Evolutionary conservation across 2,113 vertebrate genomes (phyloP).

Genomic region (Bombycilla garrulus): DNA sequence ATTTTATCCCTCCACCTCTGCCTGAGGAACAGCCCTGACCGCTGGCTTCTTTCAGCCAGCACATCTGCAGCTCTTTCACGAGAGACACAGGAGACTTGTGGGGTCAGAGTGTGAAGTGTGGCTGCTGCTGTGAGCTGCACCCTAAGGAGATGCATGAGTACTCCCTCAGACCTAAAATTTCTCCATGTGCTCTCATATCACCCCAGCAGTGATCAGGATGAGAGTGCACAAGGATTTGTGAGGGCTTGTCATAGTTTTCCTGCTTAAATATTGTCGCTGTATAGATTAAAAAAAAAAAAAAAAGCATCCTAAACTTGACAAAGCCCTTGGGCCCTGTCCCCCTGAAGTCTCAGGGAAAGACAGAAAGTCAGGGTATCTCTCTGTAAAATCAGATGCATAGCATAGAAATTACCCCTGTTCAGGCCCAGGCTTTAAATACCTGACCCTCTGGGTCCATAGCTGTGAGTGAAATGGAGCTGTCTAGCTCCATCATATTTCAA

Average conservation of each 20-base stretch:
- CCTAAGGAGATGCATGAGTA: not conserved
- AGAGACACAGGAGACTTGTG: fast-evolving
- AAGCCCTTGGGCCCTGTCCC: not conserved
- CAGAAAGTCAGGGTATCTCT: not conserved
- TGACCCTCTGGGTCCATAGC: not conserved
- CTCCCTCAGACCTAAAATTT: not conserved
- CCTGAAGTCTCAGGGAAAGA: not conserved
- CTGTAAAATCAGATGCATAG: not conserved
- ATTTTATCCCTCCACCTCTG: not conserved
- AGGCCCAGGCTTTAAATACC: not conserved
- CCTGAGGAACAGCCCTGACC: not conserved
- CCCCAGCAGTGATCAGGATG: fast-evolving
- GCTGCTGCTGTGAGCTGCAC: not conserved
- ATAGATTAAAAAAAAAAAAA: not conserved
- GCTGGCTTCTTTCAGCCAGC: not conserved
- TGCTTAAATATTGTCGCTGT: not conserved
- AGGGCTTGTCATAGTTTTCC: not conserved
- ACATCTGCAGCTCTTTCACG: not conserved
- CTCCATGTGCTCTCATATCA: not conserved
- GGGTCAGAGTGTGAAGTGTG: fast-evolving
- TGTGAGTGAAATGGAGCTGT: not conserved
- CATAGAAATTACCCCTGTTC: not conserved
- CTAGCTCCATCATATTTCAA: not conserved
- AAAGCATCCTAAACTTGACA: not conserved
- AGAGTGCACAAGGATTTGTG: not conserved